phyloP scores from a whole-genome alignment of 2,113 vertebrate genomes.

The Chascanopsetta lugubris region DNA sequence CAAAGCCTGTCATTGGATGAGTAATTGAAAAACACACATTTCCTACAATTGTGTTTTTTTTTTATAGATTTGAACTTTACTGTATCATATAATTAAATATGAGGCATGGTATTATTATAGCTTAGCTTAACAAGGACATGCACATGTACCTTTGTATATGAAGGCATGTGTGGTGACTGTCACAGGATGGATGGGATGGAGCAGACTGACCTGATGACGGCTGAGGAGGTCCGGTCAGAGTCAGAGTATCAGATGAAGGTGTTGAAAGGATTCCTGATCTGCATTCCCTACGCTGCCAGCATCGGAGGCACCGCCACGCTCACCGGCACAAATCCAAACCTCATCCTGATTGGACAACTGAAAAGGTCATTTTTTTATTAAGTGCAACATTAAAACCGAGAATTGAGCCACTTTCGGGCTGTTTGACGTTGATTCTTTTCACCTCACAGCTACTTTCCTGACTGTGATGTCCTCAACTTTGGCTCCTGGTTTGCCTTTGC shows the following conservation, averaged over 20 bases:
- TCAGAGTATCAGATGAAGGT: constrained; percentile 87
- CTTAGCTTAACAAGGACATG: too few relatives aligned
- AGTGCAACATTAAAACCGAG: not conserved
- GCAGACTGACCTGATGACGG: constrained; percentile 73
- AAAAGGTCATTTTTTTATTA: constrained; percentile 82
- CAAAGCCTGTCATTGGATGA: constrained; percentile 86
- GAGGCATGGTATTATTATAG: too few relatives aligned
- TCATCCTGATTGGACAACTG: constrained; percentile 94
- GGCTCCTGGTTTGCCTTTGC: constrained; percentile 98
- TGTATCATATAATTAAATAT: too few relatives aligned
- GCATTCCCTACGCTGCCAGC: constrained; percentile 94
- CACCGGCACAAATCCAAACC: constrained; percentile 94
- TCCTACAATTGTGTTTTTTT: too few relatives aligned
- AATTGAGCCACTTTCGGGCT: fast-evolving
- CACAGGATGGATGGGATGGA: constrained; percentile 79
- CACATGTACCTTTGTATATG: too few relatives aligned
- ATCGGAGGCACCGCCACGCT: constrained; percentile 95
- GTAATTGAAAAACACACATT: too few relatives aligned
- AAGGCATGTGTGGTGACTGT: too few relatives aligned
- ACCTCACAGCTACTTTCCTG: constrained; percentile 89
- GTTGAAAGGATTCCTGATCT: constrained; percentile 98
- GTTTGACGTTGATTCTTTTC: constrained; percentile 1
- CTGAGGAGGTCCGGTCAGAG: constrained; percentile 82
- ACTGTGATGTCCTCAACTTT: constrained; percentile 94
- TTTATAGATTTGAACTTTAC: too few relatives aligned